Evolutionary conservation across 2,888 invertebrate species (phyloP), one percentile per base, ranked within the genome.

Genomic region (Ophion slaviceki): DNA sequence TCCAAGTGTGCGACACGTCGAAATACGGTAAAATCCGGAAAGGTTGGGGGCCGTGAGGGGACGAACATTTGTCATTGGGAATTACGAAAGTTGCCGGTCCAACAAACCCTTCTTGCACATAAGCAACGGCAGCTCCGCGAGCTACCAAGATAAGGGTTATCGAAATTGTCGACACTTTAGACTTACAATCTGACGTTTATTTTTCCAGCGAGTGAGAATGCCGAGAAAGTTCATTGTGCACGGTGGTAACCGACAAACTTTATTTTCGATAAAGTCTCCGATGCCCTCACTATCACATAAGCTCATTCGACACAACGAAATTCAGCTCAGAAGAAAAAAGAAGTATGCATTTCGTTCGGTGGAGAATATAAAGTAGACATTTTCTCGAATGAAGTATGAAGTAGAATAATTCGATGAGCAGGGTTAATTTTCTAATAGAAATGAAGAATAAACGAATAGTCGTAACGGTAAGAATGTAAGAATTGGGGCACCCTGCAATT

Each of bases 21-120:
- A 66, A 68, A 45, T 57, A 61, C 24, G 28, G 62, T 17, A 70
- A 75, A 45, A 70, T 68, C 36, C 20, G 45, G 47, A 45, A 24
- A 17, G 57, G 17, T 17, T 14, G 62, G 8, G 32, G 47, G 20
- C 1, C 14, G 64, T 14, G 14, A 70, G 47, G 10, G 32, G 61
- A 81, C 80, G 85, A 70, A 81, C 80, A 86, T 88, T 87, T 86
- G 85, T 88, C 87, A 87, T 81, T 84, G 81, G 70, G 79, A 87
- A 87, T 81, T 83, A 85, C 80, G n/a, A 83, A 75, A 80, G 77
- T 82, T 80, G 66, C 57, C 40, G 68, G 14, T 47, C 61, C 59
- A 17, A 75, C 8, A 81, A 32, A 59, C 28, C 59, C 57, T 32
- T 75, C 62, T 68, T 40, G 66, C n/a, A 11, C 59, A 2, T 20